Conservation (phyloP, 1,140 invertebrate genomes). For the Berghia stephanieae region DNA sequence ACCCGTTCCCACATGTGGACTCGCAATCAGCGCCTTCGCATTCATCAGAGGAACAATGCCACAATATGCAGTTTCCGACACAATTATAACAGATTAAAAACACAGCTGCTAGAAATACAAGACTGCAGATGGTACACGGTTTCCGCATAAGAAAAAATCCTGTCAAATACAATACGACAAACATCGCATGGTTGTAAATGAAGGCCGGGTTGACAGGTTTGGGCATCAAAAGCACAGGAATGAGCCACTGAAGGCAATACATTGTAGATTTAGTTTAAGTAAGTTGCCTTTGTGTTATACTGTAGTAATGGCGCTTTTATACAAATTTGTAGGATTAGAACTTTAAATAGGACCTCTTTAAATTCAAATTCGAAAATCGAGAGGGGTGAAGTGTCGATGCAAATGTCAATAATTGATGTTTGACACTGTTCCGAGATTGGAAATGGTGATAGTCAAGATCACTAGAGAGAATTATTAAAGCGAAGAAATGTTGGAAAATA, state of each 20-base stretch:
- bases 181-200: constrained; percentile 95
- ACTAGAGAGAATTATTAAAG: no score
- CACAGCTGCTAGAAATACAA: constrained; percentile 91
- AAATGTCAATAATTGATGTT: no score
- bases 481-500: no score
- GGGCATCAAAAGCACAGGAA: constrained; percentile 95
- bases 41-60: constrained; percentile 68
- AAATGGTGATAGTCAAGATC: no score
- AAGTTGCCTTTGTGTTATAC: no score
- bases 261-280: no score
- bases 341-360: no score
- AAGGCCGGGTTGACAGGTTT: constrained; percentile 93
- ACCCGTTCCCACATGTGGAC: background rate
- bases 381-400: no score
- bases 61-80: constrained; percentile 92
- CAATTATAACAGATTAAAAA: constrained; percentile 96
- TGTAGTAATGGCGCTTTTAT: no score
- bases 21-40: constrained; percentile 48
- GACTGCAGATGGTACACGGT: constrained; percentile 93
- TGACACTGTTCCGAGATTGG: no score
- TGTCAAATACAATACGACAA: constrained; percentile 91
- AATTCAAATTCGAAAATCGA: no score
- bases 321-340: no score
- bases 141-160: constrained; percentile 91
- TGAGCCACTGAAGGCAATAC: constrained; percentile 99